Conservation (phyloP, 2,888 invertebrate species). For the Lasioglossum leucozonium region DNA sequence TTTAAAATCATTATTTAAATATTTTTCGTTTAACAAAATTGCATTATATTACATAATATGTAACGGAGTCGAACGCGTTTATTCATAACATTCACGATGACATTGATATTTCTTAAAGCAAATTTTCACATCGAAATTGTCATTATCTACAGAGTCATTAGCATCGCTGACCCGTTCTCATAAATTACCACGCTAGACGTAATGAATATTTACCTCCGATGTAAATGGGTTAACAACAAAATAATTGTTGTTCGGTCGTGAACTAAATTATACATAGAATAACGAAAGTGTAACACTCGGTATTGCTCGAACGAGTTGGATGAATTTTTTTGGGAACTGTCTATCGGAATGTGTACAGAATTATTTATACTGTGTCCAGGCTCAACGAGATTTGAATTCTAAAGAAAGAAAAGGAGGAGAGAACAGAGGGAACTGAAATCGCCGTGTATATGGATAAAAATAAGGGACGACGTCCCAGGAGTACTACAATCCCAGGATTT, state of each 20-base stretch:
- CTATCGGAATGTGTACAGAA: constrained; percentile 55
- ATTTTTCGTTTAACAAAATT: neutral
- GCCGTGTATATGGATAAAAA: constrained; percentile 56
- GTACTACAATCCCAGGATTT: constrained; percentile 77
- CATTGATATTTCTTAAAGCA: neutral
- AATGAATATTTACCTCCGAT: neutral
- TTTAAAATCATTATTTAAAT: neutral
- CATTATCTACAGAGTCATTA: neutral
- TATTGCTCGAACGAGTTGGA: neutral
- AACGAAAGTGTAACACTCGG: neutral
- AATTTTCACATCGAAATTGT: neutral
- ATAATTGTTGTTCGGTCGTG: neutral
- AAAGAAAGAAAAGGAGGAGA: constrained; percentile 33
- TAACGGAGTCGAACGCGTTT: neutral
- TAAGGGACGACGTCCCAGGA: constrained; percentile 73
- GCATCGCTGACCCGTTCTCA: neutral
- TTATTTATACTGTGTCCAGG: constrained; percentile 74
- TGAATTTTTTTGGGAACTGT: constrained; percentile 13
- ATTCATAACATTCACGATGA: neutral
- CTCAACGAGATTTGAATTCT: constrained; percentile 40
- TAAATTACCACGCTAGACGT: neutral
- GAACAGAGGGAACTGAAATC: constrained; percentile 50
- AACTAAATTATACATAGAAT: neutral
- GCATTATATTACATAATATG: neutral
- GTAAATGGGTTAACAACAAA: neutral